Conservation (phyloP, 1,140 invertebrate genomes). For the Ceratitis capitata region DNA sequence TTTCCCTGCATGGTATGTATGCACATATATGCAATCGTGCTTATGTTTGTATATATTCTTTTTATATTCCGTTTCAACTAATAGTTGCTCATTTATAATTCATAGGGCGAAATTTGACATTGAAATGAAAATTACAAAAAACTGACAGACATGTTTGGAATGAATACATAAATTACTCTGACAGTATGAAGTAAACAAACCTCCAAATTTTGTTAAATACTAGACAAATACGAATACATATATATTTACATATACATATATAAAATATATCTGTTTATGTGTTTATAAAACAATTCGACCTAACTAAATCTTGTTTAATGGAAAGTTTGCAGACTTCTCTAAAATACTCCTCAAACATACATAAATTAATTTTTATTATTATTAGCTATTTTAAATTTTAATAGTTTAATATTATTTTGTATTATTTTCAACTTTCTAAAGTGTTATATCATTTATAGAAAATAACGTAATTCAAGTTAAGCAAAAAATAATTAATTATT, state of each 20-base stretch:
- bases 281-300: no score
- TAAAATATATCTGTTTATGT: not conserved
- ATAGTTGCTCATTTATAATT: slow-evolving; percentile 7
- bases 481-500: no score
- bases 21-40: not conserved
- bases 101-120: not conserved
- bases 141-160: not conserved
- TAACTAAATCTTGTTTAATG: no score
- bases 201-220: not conserved
- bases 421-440: no score
- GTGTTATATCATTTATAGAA: no score
- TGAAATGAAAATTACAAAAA: slow-evolving; percentile 1
- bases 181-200: not conserved
- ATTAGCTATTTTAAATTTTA: no score
- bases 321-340: no score
- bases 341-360: no score
- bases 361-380: no score
- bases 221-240: not conserved
- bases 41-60: not conserved
- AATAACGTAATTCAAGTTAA: no score
- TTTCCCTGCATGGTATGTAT: no score
- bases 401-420: no score
- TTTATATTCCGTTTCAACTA: not conserved
- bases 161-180: not conserved
- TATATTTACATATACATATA: not conserved